Conservation (phyloP, 2,888 invertebrate genomes). For the Tetragonisca angustula region DNA sequence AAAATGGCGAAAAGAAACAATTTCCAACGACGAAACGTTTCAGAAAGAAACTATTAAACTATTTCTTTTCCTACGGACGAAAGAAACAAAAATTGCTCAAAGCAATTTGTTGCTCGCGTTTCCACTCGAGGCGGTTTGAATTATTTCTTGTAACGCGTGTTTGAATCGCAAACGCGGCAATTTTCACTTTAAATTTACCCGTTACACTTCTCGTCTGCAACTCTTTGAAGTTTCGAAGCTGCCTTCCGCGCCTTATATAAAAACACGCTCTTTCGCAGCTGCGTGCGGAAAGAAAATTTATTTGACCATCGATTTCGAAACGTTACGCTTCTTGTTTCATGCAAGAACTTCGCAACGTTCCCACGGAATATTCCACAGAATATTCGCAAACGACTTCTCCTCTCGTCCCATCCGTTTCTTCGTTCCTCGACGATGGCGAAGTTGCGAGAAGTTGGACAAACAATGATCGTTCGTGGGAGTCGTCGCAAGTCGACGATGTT, state of each 20-base stretch:
- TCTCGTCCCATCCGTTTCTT: not conserved
- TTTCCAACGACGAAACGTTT: not conserved
- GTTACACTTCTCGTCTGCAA: not conserved
- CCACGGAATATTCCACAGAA: not conserved
- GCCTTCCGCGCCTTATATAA: not conserved
- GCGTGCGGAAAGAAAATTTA: not conserved
- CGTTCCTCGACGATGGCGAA: not conserved
- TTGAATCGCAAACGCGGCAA: not conserved
- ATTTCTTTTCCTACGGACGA: not conserved
- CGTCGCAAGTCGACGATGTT: slow-evolving; percentile 12
- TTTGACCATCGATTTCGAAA: not conserved
- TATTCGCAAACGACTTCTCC: slow-evolving; percentile 3
- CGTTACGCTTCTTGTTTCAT: not conserved
- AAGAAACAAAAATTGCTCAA: not conserved
- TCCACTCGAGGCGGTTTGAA: not conserved
- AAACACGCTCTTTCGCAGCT: not conserved
- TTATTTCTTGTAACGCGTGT: not conserved
- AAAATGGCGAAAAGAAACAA: not conserved
- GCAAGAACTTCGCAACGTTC: not conserved
- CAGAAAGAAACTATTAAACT: not conserved
- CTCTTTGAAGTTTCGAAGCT: not conserved
- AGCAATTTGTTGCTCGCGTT: not conserved
- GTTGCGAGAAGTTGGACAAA: slow-evolving; percentile 31
- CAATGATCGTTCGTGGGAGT: not conserved
- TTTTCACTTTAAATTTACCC: not conserved